Percentiles rank a stretch among this genome's conserved stretches.
phyloP scores from a whole-genome alignment of 2,888 invertebrate species.

The Drosophila atripex region DNA sequence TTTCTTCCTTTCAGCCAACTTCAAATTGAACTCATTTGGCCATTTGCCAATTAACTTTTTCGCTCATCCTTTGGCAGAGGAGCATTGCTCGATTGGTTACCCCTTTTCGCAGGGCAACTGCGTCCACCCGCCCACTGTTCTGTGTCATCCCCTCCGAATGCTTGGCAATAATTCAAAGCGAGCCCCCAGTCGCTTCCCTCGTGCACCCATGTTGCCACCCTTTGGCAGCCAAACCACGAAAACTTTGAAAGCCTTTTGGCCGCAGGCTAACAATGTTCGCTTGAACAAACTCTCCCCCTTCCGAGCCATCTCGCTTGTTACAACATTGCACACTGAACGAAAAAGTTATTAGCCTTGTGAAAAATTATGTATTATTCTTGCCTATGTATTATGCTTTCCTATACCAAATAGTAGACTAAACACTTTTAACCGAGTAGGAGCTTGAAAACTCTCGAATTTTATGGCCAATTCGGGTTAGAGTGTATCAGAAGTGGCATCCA shows the following conservation, averaged over 20 bases:
- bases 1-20: slow-evolving; percentile 35
- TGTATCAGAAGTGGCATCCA: slow-evolving; percentile 5
- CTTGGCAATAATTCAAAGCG: slow-evolving; percentile 47
- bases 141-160: not conserved
- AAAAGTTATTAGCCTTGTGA: not conserved
- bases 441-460: not conserved
- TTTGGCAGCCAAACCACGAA: slow-evolving; percentile 45
- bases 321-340: slow-evolving; percentile 9
- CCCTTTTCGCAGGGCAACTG: slow-evolving; percentile 12
- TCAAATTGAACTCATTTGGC: slow-evolving; percentile 60
- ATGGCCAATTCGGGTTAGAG: not conserved
- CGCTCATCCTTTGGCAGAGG: slow-evolving; percentile 16
- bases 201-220: slow-evolving; percentile 21
- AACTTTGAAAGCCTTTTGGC: slow-evolving; percentile 45
- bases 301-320: slow-evolving; percentile 18
- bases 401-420: no score
- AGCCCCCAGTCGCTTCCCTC: not conserved
- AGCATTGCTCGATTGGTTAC: slow-evolving; percentile 50
- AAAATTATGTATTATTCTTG: no score
- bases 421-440: no score
- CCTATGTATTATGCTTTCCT: no score
- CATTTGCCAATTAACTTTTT: slow-evolving; percentile 65
- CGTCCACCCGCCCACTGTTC: not conserved
- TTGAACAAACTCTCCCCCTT: slow-evolving; percentile 36
- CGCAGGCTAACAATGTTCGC: slow-evolving; percentile 47